Evolutionary conservation across 2,888 invertebrate species (phyloP).

Genomic region (Hylaea fasciaria): DNA sequence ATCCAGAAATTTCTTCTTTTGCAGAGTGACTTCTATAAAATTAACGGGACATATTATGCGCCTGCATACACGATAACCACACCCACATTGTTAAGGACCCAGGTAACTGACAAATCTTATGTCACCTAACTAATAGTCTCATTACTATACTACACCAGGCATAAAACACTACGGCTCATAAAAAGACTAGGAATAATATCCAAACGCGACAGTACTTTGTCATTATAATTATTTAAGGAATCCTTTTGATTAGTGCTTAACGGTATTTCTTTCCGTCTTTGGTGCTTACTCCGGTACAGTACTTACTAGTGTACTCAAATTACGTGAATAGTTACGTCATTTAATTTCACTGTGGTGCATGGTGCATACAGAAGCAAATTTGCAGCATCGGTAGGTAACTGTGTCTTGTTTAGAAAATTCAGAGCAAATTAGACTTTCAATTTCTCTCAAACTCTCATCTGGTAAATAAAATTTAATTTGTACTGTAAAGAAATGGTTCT

Average conservation of each 20-base stretch:
- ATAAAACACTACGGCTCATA: conserved; percentile 7
- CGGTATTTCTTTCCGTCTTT: too few species aligned
- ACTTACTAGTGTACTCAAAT: too few species aligned
- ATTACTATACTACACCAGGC: conserved; percentile 27
- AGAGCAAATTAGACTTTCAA: too few species aligned
- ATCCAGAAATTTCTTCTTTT: conserved; percentile 71
- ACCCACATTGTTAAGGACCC: conserved; percentile 68
- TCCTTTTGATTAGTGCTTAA: neutral
- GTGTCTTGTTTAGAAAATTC: neutral
- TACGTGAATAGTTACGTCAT: too few species aligned
- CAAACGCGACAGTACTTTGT: neutral
- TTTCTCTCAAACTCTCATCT: too few species aligned
- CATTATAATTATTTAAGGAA: neutral
- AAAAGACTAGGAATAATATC: neutral
- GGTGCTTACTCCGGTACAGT: too few species aligned
- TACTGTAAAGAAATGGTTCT: too few species aligned
- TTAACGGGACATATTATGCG: conserved; percentile 78
- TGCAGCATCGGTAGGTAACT: neutral
- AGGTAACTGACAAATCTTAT: conserved; percentile 63
- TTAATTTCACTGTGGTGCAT: neutral
- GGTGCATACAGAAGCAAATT: neutral
- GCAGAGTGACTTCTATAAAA: conserved; percentile 84
- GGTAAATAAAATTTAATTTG: too few species aligned
- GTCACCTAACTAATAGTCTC: conserved; percentile 28
- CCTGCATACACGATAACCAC: conserved; percentile 71